Conservation (phyloP, 2,888 invertebrate genomes). For the Marasmarcha lunaedactyla region DNA sequence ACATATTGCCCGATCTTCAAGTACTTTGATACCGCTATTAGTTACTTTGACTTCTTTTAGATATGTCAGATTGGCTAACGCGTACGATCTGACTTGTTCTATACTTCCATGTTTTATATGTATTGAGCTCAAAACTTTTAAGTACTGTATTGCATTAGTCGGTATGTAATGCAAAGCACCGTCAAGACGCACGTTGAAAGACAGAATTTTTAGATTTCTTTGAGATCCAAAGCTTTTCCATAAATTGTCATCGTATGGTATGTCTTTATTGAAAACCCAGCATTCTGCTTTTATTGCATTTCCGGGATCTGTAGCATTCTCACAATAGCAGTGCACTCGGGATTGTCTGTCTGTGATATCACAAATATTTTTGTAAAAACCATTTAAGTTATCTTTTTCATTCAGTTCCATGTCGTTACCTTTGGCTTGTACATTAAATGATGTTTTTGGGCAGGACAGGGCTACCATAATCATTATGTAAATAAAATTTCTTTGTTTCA, state of each 20-base stretch:
- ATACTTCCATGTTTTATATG: constrained; percentile 81
- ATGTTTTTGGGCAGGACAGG: constrained; percentile 32
- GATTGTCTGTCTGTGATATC: constrained; percentile 65
- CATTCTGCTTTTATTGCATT: constrained; percentile 64
- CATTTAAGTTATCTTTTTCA: constrained; percentile 55
- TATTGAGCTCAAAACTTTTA: constrained; percentile 75
- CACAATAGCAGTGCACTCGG: constrained; percentile 77
- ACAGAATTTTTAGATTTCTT: constrained; percentile 76
- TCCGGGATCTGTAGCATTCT: constrained; percentile 59
- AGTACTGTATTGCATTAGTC: constrained; percentile 74
- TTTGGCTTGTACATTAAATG: constrained; percentile 53
- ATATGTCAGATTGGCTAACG: constrained; percentile 80
- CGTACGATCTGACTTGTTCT: constrained; percentile 75
- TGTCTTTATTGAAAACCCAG: constrained; percentile 70
- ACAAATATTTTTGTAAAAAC: constrained; percentile 68
- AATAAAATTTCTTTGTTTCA: too few species aligned
- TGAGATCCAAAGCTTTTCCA: constrained; percentile 84
- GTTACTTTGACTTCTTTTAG: constrained; percentile 76
- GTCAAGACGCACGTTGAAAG: constrained; percentile 77
- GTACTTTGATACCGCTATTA: constrained; percentile 76
- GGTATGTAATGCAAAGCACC: constrained; percentile 80
- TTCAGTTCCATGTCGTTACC: constrained; percentile 48
- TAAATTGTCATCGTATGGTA: constrained; percentile 76
- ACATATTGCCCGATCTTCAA: constrained; percentile 79
- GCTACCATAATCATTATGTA: too few species aligned